Base-by-base conservation (phyloP, 2,113 vertebrate genomes). In the Entosphenus tridentatus region DNA sequence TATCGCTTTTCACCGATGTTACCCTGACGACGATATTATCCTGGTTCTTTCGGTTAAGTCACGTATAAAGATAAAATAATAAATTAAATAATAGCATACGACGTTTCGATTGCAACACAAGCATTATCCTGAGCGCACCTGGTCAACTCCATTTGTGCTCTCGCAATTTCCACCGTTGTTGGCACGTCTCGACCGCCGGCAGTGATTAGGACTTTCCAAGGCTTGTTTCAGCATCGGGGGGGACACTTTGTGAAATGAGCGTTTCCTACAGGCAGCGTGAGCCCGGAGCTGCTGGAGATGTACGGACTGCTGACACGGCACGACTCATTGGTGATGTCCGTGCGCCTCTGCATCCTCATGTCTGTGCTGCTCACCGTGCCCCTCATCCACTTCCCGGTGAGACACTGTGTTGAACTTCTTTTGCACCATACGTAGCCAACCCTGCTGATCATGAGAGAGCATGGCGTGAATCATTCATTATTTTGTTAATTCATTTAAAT, bases 341-440 rank as follows among this genome's bases (percentile, higher is more conserved):
- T 96, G 68, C 84, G 86, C 71, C 71, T 87, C n/a, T 83, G 84
- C 73, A 82, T 95, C 58, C 81, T 96, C 2, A 74, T 86, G 39
- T 79, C 90, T 9, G 87, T 96, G 76, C 75, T 96, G 73, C 71
- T 91, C 71, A 89, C 90, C 2, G 86, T 96, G 3, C 93, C 91
- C 2, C 83, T 98, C 3, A 91, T 96, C 76, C 86, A 93, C 73
- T 98, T 96, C 76, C 90, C 93, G 18, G 93, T 98, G 76, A 87
- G 90, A 39, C 39, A 39, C 39, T 39, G 39, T 7, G 39, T 39
- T 39, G 39, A 39, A 39, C 39, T 39, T 39, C 39, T 39, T 39
- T 39, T 7, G 39, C 39, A 39, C 39, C 39, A 39, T 39, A 39
- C 39, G 3, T 7, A 39, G 6, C 39, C 39, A 39, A 39, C 39